Evolutionary conservation across 2,113 vertebrate genomes (phyloP).

Genomic region (Hippocampus guttulatus): DNA sequence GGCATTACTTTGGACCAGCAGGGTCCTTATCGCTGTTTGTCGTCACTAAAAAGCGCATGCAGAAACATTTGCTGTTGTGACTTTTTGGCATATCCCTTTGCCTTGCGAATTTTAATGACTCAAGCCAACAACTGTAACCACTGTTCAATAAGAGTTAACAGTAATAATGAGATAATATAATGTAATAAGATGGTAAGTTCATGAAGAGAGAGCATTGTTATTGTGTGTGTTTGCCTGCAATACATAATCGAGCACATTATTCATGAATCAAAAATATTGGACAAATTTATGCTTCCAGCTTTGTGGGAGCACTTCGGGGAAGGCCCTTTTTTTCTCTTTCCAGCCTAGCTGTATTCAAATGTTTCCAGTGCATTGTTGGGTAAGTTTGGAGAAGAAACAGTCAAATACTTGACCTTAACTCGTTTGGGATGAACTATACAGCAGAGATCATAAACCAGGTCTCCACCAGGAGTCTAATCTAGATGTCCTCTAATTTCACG

Average conservation of each 20-base stretch:
- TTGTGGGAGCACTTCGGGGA: no score
- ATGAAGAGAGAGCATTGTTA: not conserved
- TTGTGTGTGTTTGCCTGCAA: not conserved
- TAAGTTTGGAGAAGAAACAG: no score
- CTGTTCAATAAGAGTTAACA: not conserved
- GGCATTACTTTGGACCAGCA: constrained; percentile 53
- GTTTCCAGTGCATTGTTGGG: no score
- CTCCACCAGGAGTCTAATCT: no score
- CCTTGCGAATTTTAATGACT: constrained; percentile 38
- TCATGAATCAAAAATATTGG: not conserved
- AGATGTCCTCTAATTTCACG: no score
- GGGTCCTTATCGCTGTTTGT: constrained; percentile 29
- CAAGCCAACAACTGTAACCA: not conserved
- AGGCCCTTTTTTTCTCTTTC: no score
- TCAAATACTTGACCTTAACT: no score
- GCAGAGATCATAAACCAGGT: no score
- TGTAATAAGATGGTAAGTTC: no score
- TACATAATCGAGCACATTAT: not conserved
- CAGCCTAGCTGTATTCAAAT: no score
- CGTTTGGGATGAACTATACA: no score
- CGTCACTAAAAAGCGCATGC: constrained; percentile 10
- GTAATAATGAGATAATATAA: no score
- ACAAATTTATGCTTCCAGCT: not conserved
- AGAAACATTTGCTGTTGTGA: constrained; percentile 16
- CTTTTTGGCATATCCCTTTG: constrained; percentile 48